These are phyloP conservation scores for Amia ocellicauda DNA, from an alignment of 2,113 vertebrate genomes.

Conservation along the genomic window DNA sequence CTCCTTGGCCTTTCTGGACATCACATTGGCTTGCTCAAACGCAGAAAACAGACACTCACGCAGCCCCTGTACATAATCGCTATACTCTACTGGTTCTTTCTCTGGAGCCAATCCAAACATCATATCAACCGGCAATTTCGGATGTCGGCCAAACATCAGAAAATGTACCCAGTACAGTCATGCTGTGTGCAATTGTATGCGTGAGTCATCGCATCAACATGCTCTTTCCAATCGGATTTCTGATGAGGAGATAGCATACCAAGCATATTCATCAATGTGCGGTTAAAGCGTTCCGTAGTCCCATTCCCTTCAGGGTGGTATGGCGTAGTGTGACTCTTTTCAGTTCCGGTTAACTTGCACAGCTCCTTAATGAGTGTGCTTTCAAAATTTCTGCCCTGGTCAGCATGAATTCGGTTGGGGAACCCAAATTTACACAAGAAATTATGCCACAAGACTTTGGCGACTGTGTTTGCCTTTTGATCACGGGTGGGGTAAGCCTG, in stretches of 20 bases:
- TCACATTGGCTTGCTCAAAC: slow-evolving; percentile 26
- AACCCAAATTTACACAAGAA: slow-evolving; percentile 31
- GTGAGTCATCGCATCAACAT: slow-evolving; percentile 25
- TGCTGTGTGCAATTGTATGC: slow-evolving; percentile 25
- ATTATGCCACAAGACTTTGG: slow-evolving; percentile 25
- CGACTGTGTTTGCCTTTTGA: slow-evolving; percentile 27
- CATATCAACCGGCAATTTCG: slow-evolving; percentile 18
- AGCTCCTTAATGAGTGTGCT: slow-evolving; percentile 27
- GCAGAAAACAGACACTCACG: slow-evolving; percentile 17
- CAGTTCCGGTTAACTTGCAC: slow-evolving; percentile 24
- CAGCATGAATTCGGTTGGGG: slow-evolving; percentile 24
- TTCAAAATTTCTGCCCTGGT: slow-evolving; percentile 30
- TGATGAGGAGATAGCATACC: no score
- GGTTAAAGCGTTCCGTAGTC: slow-evolving; percentile 17
- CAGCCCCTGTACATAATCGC: slow-evolving; percentile 16
- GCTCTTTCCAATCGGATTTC: no score
- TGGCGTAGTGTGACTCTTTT: slow-evolving; percentile 21
- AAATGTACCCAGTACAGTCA: slow-evolving; percentile 28
- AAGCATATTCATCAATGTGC: slow-evolving; percentile 20
- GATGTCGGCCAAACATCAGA: slow-evolving; percentile 27
- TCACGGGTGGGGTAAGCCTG: slow-evolving; percentile 28
- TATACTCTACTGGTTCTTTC: slow-evolving; percentile 19
- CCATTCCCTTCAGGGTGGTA: slow-evolving; percentile 22
- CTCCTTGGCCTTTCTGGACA: slow-evolving; percentile 13
- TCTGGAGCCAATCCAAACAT: slow-evolving; percentile 20